phyloP scores from a whole-genome alignment of 2,888 invertebrate genomes.

The Ormyrus thymus region DNA sequence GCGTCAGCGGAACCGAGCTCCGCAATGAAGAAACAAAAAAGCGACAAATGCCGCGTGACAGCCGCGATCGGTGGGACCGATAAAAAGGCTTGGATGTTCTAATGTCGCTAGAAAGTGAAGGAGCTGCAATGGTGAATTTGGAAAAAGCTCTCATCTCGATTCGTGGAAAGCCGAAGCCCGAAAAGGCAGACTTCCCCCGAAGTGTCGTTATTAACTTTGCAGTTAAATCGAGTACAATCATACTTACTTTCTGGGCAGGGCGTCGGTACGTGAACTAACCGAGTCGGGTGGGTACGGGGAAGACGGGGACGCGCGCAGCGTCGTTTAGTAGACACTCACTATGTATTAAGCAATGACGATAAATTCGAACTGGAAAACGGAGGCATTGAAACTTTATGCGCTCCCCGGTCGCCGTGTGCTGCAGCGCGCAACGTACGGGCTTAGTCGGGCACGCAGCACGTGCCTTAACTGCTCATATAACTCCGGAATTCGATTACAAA shows the following conservation, averaged over 20 bases:
- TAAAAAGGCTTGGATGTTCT: too few relatives aligned
- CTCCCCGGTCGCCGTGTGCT: not conserved
- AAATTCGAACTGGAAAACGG: conserved; percentile 24
- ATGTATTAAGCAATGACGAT: conserved; percentile 34
- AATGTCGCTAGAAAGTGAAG: too few relatives aligned
- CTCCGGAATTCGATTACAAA: conserved; percentile 50
- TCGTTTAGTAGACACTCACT: conserved; percentile 29
- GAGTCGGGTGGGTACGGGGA: not conserved
- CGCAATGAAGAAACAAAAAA: too few relatives aligned
- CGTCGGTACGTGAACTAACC: not conserved
- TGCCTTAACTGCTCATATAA: conserved; percentile 44
- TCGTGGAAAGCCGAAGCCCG: too few relatives aligned
- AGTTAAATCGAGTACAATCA: conserved; percentile 19
- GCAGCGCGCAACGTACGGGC: not conserved
- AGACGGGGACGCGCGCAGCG: not conserved
- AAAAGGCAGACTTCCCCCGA: not conserved
- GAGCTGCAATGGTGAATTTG: too few relatives aligned
- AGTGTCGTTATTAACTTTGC: conserved; percentile 30
- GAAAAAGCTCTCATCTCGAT: too few relatives aligned
- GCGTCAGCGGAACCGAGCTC: too few relatives aligned
- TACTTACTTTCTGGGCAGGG: not conserved
- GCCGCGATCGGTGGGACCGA: too few relatives aligned
- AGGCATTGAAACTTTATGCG: conserved; percentile 26
- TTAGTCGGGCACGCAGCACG: not conserved
- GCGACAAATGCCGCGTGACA: too few relatives aligned